Evolutionary conservation across 2,888 invertebrate genomes (phyloP).

Genomic region (Amphipyra berbera): DNA sequence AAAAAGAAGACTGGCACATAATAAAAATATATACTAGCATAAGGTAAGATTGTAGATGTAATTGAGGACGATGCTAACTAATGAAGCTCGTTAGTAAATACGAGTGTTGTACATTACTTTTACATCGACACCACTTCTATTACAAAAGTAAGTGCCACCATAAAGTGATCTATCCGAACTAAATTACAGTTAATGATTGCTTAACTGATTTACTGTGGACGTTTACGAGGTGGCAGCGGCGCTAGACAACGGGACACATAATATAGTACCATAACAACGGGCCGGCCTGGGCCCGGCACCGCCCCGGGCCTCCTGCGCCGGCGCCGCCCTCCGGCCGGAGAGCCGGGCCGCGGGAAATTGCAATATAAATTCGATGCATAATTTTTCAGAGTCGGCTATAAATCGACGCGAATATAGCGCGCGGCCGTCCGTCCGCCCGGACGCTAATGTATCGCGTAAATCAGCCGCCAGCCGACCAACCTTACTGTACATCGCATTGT

Average conservation of each 20-base stretch:
- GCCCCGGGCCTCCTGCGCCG: conserved; percentile 26
- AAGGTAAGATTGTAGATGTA: no score
- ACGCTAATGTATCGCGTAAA: conserved; percentile 82
- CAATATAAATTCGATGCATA: conserved; percentile 72
- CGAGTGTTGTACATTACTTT: neutral
- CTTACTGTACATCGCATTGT: neutral
- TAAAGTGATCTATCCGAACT: conserved; percentile 15
- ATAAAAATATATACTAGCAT: no score
- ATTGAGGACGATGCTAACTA: no score
- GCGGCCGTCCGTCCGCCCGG: conserved; percentile 56
- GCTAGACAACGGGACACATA: conserved; percentile 21
- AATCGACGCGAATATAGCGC: conserved; percentile 68
- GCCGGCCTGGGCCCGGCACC: conserved; percentile 15
- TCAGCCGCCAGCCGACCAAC: conserved; percentile 61
- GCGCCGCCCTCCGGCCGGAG: conserved; percentile 32
- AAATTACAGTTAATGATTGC: conserved; percentile 14
- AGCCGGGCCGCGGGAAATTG: conserved; percentile 35
- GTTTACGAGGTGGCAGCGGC: neutral
- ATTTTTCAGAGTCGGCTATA: conserved; percentile 72
- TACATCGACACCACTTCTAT: conserved; percentile 1
- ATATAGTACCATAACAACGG: conserved; percentile 1
- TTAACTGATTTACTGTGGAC: conserved; percentile 19
- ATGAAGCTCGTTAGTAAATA: neutral
- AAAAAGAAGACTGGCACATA: no score
- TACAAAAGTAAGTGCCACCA: conserved; percentile 1